Evolutionary conservation across 2,888 invertebrate species (phyloP).

Genomic region (Syritta pipiens): DNA sequence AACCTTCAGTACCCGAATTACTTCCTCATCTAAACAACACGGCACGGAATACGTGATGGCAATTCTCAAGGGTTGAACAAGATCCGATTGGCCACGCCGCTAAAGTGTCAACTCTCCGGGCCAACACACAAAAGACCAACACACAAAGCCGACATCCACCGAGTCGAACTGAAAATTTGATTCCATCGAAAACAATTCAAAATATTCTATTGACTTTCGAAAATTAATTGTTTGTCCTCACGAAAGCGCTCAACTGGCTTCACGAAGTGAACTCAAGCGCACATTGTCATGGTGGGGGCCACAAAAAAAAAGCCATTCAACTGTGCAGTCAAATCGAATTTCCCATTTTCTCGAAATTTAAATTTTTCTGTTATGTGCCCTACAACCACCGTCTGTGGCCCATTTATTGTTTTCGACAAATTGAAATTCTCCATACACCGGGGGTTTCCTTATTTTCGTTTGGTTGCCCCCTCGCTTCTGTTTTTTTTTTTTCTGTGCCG

Average conservation of each 20-base stretch:
- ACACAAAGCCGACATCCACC: no score
- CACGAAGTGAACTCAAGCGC: conserved; percentile 39
- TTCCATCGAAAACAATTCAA: conserved; percentile 42
- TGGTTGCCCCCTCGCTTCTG: no score
- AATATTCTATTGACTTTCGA: conserved; percentile 45
- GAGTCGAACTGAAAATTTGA: no score
- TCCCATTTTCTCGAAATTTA: conserved; percentile 54
- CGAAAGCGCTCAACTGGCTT: conserved; percentile 36
- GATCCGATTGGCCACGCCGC: no score
- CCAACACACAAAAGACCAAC: no score
- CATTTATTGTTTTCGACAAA: conserved; percentile 64
- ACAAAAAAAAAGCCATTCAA: conserved; percentile 61
- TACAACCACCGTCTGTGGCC: conserved; percentile 51
- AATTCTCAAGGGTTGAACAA: no score
- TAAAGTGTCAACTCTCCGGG: no score
- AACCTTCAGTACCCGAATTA: no score
- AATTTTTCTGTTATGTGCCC: conserved; percentile 30
- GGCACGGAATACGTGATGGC: no score
- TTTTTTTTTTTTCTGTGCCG: conserved; percentile 45
- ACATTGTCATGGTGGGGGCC: conserved; percentile 26
- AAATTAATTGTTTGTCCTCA: conserved; percentile 56
- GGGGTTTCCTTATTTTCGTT: conserved; percentile 20
- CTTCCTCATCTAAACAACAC: no score
- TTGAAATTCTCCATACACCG: conserved; percentile 53
- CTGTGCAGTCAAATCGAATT: conserved; percentile 57